Conservation (phyloP, 2,113 vertebrate genomes). For the Pollachius pollachius region DNA sequence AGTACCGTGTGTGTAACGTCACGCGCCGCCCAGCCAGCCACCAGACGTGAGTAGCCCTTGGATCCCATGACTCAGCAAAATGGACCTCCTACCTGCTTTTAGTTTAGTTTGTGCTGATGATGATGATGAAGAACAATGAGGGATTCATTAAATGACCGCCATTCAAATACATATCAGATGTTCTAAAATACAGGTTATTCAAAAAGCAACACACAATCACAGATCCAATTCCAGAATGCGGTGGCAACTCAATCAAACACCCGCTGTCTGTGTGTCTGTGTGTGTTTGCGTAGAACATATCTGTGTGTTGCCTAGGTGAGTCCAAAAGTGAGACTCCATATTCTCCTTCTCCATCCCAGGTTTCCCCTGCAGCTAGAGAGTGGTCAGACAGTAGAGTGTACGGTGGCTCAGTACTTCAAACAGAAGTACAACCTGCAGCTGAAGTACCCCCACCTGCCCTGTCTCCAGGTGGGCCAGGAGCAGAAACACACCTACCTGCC, state of each 20-base stretch:
- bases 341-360: conserved; percentile 58
- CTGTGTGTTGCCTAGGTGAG: no score
- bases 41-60: conserved; percentile 83
- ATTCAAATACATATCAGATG: no score
- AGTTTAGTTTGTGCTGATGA: not conserved
- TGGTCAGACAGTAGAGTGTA: conserved; percentile 98
- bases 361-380: conserved; percentile 98
- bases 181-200: no score
- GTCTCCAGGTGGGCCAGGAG: conserved; percentile 97
- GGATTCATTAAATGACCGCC: no score
- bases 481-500: conserved; percentile 99
- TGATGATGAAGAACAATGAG: not conserved
- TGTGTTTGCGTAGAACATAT: no score
- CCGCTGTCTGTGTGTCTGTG: no score
- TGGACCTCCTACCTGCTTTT: not conserved
- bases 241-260: not conserved
- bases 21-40: conserved; percentile 96
- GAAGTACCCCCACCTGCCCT: conserved; percentile 97
- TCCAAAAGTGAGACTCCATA: no score
- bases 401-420: conserved; percentile 98
- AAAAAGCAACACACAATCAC: not conserved
- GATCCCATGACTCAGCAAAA: no score
- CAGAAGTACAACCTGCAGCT: conserved; percentile 98
- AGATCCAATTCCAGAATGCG: not conserved
- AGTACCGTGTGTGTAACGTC: conserved; percentile 97